Conservation (phyloP, 2,113 vertebrate genomes). For the Mastomys natalensis region DNA sequence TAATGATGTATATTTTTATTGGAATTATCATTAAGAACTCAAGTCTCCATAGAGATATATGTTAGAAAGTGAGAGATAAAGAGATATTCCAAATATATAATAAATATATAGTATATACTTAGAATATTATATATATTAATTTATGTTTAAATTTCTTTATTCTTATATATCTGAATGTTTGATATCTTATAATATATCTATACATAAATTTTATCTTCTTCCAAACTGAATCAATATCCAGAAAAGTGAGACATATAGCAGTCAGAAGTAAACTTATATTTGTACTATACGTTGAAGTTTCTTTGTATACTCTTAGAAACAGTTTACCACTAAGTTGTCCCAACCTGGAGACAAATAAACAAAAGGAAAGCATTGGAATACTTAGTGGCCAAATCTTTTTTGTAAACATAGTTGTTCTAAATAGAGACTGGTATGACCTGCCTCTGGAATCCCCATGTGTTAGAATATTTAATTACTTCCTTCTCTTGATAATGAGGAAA, state of each 20-base stretch:
- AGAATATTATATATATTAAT: background rate
- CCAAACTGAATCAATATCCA: background rate
- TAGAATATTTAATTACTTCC: background rate
- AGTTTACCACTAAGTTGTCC: background rate
- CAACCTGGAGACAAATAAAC: background rate
- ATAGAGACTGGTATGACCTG: background rate
- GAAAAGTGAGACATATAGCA: accelerated
- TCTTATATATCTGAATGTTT: background rate
- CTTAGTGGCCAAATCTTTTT: background rate
- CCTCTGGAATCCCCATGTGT: background rate
- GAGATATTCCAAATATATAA: background rate
- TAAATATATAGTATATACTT: background rate
- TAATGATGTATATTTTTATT: background rate
- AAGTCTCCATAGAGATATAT: background rate
- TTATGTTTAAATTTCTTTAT: background rate
- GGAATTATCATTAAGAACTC: background rate
- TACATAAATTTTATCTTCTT: background rate
- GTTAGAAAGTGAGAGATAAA: background rate
- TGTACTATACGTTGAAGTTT: background rate
- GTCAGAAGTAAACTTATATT: background rate
- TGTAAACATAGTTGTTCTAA: background rate
- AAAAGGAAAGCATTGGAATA: background rate
- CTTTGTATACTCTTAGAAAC: background rate
- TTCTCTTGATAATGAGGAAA: background rate
- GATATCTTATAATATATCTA: background rate